Conservation (phyloP, 1,140 invertebrate species). For the Aradophagus sp. region DNA sequence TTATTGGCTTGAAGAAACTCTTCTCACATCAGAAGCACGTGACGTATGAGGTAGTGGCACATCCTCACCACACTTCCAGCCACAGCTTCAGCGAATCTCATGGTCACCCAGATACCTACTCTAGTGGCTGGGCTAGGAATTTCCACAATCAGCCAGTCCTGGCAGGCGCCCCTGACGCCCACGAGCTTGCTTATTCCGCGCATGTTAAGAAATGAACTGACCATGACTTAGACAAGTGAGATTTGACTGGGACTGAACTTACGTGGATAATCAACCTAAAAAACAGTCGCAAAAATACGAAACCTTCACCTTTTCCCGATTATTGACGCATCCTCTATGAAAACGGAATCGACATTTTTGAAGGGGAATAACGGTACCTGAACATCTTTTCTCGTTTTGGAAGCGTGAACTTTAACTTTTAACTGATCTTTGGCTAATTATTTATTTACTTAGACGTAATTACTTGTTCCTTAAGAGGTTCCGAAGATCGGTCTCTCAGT, state of each 20-base stretch:
- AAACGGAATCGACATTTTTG: too few relatives aligned
- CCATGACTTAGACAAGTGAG: conserved; percentile 27
- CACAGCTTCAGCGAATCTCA: conserved; percentile 71
- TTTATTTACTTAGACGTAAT: too few relatives aligned
- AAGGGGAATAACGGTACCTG: too few relatives aligned
- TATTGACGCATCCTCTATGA: conserved; percentile 21
- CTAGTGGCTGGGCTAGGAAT: conserved; percentile 78
- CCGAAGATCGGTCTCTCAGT: conserved; percentile 7
- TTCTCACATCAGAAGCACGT: conserved; percentile 84
- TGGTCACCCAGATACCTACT: conserved; percentile 75
- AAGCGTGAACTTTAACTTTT: too few relatives aligned
- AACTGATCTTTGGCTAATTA: too few relatives aligned
- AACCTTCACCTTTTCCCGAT: conserved; percentile 25
- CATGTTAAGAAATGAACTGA: conserved; percentile 70
- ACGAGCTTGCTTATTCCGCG: conserved; percentile 80
- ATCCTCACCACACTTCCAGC: conserved; percentile 78
- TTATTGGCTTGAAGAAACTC: conserved; percentile 88
- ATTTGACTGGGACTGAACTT: conserved; percentile 31
- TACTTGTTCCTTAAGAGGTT: too few relatives aligned
- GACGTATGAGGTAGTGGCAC: conserved; percentile 83
- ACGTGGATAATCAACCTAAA: conserved; percentile 47
- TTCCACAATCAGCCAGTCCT: conserved; percentile 73
- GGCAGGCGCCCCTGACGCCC: conserved; percentile 73
- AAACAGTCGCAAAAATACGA: conserved; percentile 29
- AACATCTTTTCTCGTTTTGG: too few relatives aligned